Evolutionary conservation across 2,113 vertebrate species (phyloP), one percentile per base, ranked within the genome.

Genomic region (Pongo abelii): DNA sequence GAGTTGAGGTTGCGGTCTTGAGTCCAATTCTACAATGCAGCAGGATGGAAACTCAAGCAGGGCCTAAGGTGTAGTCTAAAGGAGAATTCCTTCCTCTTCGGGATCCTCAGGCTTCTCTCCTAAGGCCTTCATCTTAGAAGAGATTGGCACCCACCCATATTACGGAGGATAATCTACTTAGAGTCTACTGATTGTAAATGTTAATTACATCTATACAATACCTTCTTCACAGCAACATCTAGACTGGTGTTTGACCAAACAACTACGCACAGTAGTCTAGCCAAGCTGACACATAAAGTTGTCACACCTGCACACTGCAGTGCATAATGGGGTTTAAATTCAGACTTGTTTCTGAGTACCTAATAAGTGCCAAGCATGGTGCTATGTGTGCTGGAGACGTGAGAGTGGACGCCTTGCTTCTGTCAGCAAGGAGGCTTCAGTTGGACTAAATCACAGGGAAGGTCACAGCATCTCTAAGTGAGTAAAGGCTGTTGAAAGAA

Each of bases 381-480:
- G 30, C 43, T n/a, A 1, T 3, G 27, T 20, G 27, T 25, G 20
- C 14, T 25, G 23, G 48, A 59, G 74, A 48, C 5, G 10, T 1
- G 20, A 35, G 10, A 6, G 48, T 4, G 16, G 38, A 27, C 0
- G 18, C 3, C 27, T 59, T 57, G 55, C 50, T 35, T 75, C 25
- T 57, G 1, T 16, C 20, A 16, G 23, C 80, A 16, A 0, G 8
- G 23, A 25, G 32, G 32, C 72, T 69, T 20, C 27, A 10, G 20
- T 11, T n/a, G 72, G 74, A 48, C 6, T 13, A 57, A 35, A 70
- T n/a, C n/a, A 48, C 22, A 3, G 30, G 1, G 1, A 38, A 69
- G 5, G 11, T 35, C 2, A 52, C 3, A 10, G 2, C 9, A 20
- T 30, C 30, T 5, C 0, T 7, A 55, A 30, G 13, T 32, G 4